Evolutionary conservation across 1,140 invertebrate genomes (phyloP), one percentile per base, ranked within the genome.

Genomic region (Bombus vancouverensis): DNA sequence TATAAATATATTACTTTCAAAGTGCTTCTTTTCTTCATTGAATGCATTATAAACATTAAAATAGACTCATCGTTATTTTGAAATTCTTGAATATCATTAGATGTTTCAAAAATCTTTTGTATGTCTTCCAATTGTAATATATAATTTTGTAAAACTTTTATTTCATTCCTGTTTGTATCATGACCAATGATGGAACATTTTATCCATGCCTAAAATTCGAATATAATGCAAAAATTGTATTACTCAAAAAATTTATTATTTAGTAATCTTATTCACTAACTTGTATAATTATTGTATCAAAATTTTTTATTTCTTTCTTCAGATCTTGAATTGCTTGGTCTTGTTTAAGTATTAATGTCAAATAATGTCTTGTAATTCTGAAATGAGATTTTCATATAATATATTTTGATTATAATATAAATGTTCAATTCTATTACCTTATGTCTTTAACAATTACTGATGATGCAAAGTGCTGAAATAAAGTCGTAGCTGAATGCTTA

Each of bases 391-490:
- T 73, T 53, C 5, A 34, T 62, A 74, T 59, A 75, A 84, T 47
- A 59, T 74, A 81, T 71, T 62, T 70, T 83, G 44, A 81, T 85
- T 65, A 70, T 65, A 47, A 57, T 85, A 78, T 18, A 83, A 37
- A 85, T 57, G 32, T 84, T 87, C 28, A 65, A 5, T 12, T 70
- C n/a, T 44, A 37, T 72, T 83, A 95, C 94, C 92, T 94, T 25
- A 92, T 88, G 81, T 95, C 94, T 92, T 94, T 95, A 2, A 95
- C 92, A 66, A 94, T 92, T 32, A 94, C 78, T 2, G 93, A 94
- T 6, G 89, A 87, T 10, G 92, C 91, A 79, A 95, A 95, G 62
- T 94, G 94, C 39, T 92, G 89, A 87, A 94, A 95, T n/a, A 95
- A 91, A 47, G 93, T 93, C 22, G 39, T 37, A 13, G 91, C 88